Base-by-base conservation (phyloP, 2,888 invertebrate genomes). In the Euplagia quadripunctaria region DNA sequence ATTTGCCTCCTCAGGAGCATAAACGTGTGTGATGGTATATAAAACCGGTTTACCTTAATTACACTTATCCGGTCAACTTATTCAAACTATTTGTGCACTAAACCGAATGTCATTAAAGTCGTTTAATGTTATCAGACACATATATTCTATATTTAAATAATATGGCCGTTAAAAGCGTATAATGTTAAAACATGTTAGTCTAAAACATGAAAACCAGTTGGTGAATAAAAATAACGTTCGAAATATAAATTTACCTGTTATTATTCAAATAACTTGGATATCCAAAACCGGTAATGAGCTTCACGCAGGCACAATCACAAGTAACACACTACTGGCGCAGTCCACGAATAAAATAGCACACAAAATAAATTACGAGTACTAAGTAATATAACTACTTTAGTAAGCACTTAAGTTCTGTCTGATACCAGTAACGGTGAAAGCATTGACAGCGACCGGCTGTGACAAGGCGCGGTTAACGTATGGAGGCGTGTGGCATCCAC, bases 401-500 rank as follows among this genome's bases (percentile, higher is more conserved):
- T 73, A 71, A 80, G 79, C 86, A 89, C 89, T 90, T 85, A 84
- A 80, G 80, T 86, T 78, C 83, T 79, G 81, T 87, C 73, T 80
- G 88, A 89, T 92, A 94, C 92, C 92, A 89, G 82, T 90, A 88
- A 92, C 90, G 81, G 71, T 88, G 91, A 91, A 91, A 92, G 88
- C 82, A 79, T 79, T 83, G 77, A 78, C 82, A 79, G 80, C 93
- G 91, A 86, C 89, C 86, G 88, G 70, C 84, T 85, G 84, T 80
- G 78, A 77, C 84, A 87, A 85, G 83, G 87, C 73, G 82, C 85
- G 78, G 76, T 79, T 81, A 89, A 92, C 93, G 90, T 93, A 83
- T 94, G 93, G 85, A 88, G 88, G 87, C 82, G 88, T 85, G 87
- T 80, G 84, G 82, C 84, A 41, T 78, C 78, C 77, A 74, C 79